Base-by-base conservation (phyloP, 2,888 invertebrate genomes). In the Escarpia spicata region DNA sequence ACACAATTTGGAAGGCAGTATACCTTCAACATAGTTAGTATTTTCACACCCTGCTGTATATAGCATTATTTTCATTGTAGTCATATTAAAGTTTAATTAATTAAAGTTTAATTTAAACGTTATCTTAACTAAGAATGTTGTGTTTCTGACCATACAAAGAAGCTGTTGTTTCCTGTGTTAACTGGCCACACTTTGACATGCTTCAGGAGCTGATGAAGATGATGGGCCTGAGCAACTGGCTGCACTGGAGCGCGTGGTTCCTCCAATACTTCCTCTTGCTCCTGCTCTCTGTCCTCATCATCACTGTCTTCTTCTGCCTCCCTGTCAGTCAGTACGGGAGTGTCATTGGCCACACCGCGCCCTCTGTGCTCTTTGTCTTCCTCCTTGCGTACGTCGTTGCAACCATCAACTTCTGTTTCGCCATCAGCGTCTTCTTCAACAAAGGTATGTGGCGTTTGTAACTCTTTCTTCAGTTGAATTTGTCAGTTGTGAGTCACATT, bases 211-310 rank as follows among this genome's bases (percentile, higher is more conserved):
- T 98, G 0, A 98, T 98, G 98, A 98, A 98, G 97, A 98, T 98
- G 96, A 98, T 98, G 98, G 99, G 99, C 2, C 96, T 99, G 52
- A 97, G 97, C 60, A 98, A 98, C 92, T 98, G 98, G 98, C 96
- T 98, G 94, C 98, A 98, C 95, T 98, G 98, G 98, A 96, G 97
- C 0, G 98, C 98, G 1, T 98, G 98, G 98, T 98, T 98, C 96
- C 97, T 97, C 91, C 98, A 98, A 95, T 98, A 98, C 93, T 97
- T 98, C 94, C 94, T 98, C 4, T 97, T 98, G 95, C 97, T 98
- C 92, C 94, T 97, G 0, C 95, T 98, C 90, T 97, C 98, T 0
- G 97, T 97, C 0, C 94, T 97, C 26, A 93, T 97, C 45, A 96
- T 97, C 94, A 96, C 96, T 2, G 75, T 96, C 10, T 94, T 96